Percentiles rank a stretch among this genome's conserved stretches.
These are phyloP conservation scores for Trochalopteron elliotii DNA, from an alignment of 2,113 vertebrate genomes.

Conservation along the genomic window DNA sequence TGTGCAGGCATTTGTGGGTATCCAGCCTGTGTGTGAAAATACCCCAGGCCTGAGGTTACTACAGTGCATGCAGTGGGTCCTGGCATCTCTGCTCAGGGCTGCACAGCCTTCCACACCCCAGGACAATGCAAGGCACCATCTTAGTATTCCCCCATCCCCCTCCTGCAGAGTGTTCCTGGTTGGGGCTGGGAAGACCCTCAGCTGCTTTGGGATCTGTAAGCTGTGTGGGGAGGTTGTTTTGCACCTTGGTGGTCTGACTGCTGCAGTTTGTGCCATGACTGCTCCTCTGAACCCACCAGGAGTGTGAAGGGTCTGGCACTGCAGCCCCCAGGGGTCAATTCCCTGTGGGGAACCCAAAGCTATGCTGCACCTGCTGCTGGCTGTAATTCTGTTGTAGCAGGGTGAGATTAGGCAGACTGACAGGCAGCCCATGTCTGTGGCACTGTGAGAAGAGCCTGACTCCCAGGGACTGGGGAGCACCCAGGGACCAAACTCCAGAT, in stretches of 20 bases:
- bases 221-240: not conserved
- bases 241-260: not conserved
- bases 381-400: not conserved
- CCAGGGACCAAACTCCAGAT: not conserved
- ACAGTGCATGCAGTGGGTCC: not conserved
- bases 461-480: fast-evolving
- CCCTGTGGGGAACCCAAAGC: not conserved
- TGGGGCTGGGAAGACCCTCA: not conserved
- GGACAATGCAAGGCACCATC: not conserved
- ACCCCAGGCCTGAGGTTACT: not conserved
- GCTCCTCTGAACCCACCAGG: not conserved
- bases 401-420: constrained; percentile 6
- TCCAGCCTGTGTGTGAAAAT: not conserved
- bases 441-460: not conserved
- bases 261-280: not conserved
- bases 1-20: fast-evolving
- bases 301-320: not conserved
- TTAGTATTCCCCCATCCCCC: fast-evolving
- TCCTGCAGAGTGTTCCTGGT: not conserved
- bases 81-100: not conserved
- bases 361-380: fast-evolving
- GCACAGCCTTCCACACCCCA: not conserved
- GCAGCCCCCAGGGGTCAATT: not conserved
- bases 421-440: not conserved
- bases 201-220: not conserved